Base-by-base conservation (phyloP, 2,888 invertebrate species). In the Gastrophysa polygoni region DNA sequence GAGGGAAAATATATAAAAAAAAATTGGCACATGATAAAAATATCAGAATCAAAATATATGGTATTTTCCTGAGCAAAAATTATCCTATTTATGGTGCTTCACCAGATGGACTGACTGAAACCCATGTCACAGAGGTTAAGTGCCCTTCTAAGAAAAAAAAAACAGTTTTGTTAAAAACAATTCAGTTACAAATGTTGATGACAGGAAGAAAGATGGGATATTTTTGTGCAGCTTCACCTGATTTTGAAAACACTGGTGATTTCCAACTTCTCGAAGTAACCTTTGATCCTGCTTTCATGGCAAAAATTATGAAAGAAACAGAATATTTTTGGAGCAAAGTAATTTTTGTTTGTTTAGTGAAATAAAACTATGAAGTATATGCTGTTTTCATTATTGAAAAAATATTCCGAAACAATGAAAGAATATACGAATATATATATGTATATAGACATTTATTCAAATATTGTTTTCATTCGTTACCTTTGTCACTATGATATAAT, bases 71-170 rank as follows among this genome's bases (percentile, higher is more conserved):
- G 1, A 20, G 7, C 20, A 46, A n/a, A 46, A 10, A 46, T 11
- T 20, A 10, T 46, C 20, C 20, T 3, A 46, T 46, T 20, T 21
- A 20, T 46, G 46, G 46, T 46, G 46, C 46, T 20, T 46, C 46
- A 20, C 46, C 46, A 46, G 46, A 46, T 46, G 46, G 46, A 46
- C 46, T 46, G 2, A 46, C 46, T 2, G n/a, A 17, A 46, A 46
- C 46, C 1, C 46, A 46, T 46, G 46, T 46, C 1, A n/a, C 20
- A 1, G 46, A 46, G 20, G 20, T 46, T 1, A 46, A 46, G n/a
- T 46, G 21, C 46, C 46, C 11, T 18, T 46, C 20, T 3, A 46
- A 18, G 46, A 46, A 1, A 46, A 18, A 46, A 46, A 18, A 7
- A 18, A 21, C 7, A 24, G 24, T 44, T 55, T 21, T 18, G 21